Evolutionary conservation across 2,113 vertebrate species (phyloP).

Genomic region (Notechis scutatus): DNA sequence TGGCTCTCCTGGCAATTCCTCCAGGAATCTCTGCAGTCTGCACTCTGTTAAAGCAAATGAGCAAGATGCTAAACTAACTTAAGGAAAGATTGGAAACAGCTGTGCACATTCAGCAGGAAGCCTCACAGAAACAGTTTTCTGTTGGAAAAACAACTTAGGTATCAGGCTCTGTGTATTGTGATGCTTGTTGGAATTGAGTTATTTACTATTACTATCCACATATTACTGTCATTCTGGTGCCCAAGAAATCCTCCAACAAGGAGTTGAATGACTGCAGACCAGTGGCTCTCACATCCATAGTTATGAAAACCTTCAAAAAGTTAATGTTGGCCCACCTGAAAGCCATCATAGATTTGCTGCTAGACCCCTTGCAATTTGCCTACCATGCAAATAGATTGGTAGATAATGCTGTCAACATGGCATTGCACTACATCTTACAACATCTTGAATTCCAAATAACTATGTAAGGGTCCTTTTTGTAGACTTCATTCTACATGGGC

Average conservation of each 20-base stretch:
- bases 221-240: not conserved
- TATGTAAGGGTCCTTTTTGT: not conserved
- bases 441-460: not conserved
- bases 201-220: not conserved
- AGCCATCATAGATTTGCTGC: not conserved
- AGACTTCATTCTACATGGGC: not conserved
- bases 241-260: not conserved
- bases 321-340: not conserved
- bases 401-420: not conserved
- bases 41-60: not conserved
- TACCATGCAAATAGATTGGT: not conserved
- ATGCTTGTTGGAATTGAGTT: not conserved
- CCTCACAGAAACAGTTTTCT: not conserved
- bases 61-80: not conserved
- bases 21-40: not conserved
- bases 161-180: not conserved
- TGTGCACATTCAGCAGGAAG: not conserved
- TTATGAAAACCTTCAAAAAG: not conserved
- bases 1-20: not conserved
- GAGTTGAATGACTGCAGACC: not conserved
- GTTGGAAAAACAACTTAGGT: not conserved
- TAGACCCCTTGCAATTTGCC: not conserved
- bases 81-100: not conserved
- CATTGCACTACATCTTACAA: not conserved
- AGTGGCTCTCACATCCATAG: not conserved